These are phyloP conservation scores for Lepus oiostolus DNA, from an alignment of 2,797 vertebrate genomes.

Conservation along the genomic window DNA sequence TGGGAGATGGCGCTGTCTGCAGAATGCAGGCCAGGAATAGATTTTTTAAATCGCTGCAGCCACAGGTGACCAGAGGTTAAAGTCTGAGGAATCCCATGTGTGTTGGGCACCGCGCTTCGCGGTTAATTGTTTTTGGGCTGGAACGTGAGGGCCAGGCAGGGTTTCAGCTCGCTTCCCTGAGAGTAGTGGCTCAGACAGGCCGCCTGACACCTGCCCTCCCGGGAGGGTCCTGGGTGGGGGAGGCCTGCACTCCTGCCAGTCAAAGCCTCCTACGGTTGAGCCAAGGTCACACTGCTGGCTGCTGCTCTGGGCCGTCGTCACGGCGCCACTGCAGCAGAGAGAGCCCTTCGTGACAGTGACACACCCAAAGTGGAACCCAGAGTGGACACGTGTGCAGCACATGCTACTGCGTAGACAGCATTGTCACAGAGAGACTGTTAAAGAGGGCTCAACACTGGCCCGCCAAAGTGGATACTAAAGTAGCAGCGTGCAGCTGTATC, in stretches of 20 bases:
- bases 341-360: neutral
- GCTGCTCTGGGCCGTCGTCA: fast-evolving
- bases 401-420: neutral
- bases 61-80: neutral
- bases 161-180: neutral
- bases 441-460: neutral
- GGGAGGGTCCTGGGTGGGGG: no score
- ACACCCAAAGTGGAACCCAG: fast-evolving
- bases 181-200: neutral
- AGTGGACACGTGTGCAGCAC: neutral
- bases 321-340: fast-evolving
- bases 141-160: neutral
- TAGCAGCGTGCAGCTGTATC: neutral
- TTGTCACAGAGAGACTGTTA: neutral
- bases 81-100: neutral
- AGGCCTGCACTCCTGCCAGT: no score
- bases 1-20: neutral
- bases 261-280: no score
- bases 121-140: neutral
- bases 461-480: neutral
- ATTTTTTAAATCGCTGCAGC: neutral
- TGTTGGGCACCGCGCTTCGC: neutral
- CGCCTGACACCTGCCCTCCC: neutral
- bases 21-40: neutral
- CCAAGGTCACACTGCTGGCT: fast-evolving